Percentiles rank a stretch among this genome's conserved stretches.
Evolutionary conservation across 2,888 invertebrate species (phyloP).

Genomic region (Villa cingulata): DNA sequence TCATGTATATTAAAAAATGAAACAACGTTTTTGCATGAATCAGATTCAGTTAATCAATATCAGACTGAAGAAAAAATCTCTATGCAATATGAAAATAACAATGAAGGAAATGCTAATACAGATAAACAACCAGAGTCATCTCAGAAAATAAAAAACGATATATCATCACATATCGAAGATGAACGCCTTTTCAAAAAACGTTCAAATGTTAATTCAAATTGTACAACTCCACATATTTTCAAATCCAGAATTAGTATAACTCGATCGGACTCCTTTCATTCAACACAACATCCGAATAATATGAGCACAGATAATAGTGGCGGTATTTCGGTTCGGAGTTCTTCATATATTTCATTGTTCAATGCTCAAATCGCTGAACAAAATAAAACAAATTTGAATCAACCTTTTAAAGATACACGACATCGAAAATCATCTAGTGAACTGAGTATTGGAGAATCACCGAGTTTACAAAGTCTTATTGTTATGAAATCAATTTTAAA

Average conservation of each 20-base stretch:
- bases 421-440: slow-evolving; percentile 32
- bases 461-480: slow-evolving; percentile 33
- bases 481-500: slow-evolving; percentile 33
- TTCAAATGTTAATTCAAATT: slow-evolving; percentile 15
- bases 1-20: too few species aligned
- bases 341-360: slow-evolving; percentile 29
- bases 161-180: slow-evolving; percentile 13
- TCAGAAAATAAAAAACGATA: neutral
- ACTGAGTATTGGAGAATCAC: slow-evolving; percentile 34
- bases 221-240: slow-evolving; percentile 5
- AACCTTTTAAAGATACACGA: slow-evolving; percentile 14
- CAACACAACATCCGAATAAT: slow-evolving; percentile 16
- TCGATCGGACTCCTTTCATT: slow-evolving; percentile 32
- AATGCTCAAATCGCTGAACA: slow-evolving; percentile 14
- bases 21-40: too few species aligned
- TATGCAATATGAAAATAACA: neutral
- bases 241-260: slow-evolving; percentile 13
- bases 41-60: neutral
- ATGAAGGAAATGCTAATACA: neutral
- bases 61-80: neutral
- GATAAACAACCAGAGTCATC: too few species aligned
- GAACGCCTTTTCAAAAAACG: slow-evolving; percentile 21
- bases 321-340: slow-evolving; percentile 21
- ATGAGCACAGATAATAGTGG: slow-evolving; percentile 4
- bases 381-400: slow-evolving; percentile 4